A percentile compares a stretch with the other conserved stretches of the same genome.
phyloP scores from a whole-genome alignment of 2,797 vertebrate genomes.

The Sus cebifrons region DNA sequence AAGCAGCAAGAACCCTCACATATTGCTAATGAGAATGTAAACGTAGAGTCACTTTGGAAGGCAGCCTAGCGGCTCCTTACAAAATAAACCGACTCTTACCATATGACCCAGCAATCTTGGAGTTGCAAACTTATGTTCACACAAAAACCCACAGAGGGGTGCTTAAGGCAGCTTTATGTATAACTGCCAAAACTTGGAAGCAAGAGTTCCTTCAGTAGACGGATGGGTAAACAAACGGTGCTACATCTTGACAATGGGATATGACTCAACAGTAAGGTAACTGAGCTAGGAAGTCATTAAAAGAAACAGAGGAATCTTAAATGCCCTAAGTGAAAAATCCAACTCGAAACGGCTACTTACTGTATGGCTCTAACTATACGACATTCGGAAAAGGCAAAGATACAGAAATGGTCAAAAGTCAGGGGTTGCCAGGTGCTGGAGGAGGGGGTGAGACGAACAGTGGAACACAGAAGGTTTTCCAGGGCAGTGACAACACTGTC shows the following conservation, averaged over 20 bases:
- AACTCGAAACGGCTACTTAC: neutral
- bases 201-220: neutral
- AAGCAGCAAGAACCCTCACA: neutral
- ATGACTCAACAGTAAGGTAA: neutral
- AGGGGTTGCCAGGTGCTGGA: neutral
- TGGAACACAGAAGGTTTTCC: neutral
- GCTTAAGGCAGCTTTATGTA: neutral
- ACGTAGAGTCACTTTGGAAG: neutral
- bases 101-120: neutral
- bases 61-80: neutral
- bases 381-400: conserved; percentile 2
- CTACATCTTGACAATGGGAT: neutral
- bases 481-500: neutral
- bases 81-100: neutral
- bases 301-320: neutral
- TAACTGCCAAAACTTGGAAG: neutral
- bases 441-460: neutral
- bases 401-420: neutral
- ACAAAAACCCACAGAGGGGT: neutral
- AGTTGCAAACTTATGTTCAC: neutral
- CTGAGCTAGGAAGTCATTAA: neutral
- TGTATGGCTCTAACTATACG: neutral
- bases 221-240: neutral
- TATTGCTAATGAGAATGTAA: neutral
- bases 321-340: neutral